phyloP scores from a whole-genome alignment of 2,797 vertebrate species.

The Lepus townsendii region DNA sequence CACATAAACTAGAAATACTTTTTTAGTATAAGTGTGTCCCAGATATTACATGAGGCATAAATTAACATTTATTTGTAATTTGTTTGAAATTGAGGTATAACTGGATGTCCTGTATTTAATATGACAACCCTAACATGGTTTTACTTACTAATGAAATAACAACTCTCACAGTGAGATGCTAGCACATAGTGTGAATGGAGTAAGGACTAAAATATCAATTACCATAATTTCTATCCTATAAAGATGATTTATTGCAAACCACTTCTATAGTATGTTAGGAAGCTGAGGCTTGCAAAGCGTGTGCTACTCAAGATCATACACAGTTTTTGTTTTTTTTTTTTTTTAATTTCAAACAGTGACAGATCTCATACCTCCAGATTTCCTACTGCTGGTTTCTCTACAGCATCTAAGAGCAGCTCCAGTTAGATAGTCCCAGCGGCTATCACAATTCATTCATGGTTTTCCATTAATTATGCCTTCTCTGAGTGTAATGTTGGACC shows the following conservation, averaged over 20 bases:
- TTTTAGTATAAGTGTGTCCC: neutral
- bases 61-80: neutral
- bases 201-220: neutral
- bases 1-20: neutral
- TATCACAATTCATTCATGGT: neutral
- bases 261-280: neutral
- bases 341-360: no score
- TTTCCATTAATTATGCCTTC: neutral
- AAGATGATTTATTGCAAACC: neutral
- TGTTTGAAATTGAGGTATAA: neutral
- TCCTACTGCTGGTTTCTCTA: no score
- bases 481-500: neutral
- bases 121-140: neutral
- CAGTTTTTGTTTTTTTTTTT: no score
- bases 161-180: neutral
- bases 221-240: neutral
- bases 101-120: no score
- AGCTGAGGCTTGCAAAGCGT: neutral
- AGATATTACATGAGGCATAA: neutral
- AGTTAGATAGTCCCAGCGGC: no score
- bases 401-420: neutral
- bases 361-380: neutral
- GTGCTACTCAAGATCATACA: neutral
- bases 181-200: neutral
- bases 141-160: neutral